Evolutionary conservation across 2,888 invertebrate species (phyloP).

Genomic region (Zhuqinia jingwanae): DNA sequence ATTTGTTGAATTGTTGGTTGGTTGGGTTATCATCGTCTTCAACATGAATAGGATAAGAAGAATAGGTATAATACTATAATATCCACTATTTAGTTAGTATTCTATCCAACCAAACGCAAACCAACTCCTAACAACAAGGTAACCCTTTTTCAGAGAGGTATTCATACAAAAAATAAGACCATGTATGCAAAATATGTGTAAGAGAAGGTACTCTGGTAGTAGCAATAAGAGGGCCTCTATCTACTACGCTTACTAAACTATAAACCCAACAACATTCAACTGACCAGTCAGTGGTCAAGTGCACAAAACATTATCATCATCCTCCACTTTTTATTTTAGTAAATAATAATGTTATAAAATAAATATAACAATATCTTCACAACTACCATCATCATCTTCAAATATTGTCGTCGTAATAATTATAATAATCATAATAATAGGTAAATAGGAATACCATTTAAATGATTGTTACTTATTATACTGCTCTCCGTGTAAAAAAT

Average conservation of each 20-base stretch:
- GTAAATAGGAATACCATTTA: no score
- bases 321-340: conserved; percentile 18
- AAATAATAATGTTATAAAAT: conserved; percentile 1
- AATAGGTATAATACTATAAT: no score
- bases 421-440: conserved; percentile 22
- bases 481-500: no score
- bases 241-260: conserved; percentile 28
- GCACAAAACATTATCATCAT: conserved; percentile 69
- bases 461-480: no score
- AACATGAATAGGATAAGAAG: no score
- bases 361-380: not conserved
- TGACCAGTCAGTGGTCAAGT: conserved; percentile 72
- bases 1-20: no score
- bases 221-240: conserved; percentile 16
- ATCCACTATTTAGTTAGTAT: not conserved
- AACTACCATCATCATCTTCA: no score
- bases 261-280: conserved; percentile 61
- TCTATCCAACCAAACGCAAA: not conserved
- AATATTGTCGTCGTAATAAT: conserved; percentile 18
- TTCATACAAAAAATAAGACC: not conserved
- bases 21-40: no score
- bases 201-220: not conserved
- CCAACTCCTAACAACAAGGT: conserved; percentile 1
- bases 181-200: not conserved
- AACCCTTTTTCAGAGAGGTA: not conserved